These are phyloP conservation scores for Chiroxiphia lanceolata DNA, from an alignment of 2,797 vertebrate species.

Conservation along the genomic window DNA sequence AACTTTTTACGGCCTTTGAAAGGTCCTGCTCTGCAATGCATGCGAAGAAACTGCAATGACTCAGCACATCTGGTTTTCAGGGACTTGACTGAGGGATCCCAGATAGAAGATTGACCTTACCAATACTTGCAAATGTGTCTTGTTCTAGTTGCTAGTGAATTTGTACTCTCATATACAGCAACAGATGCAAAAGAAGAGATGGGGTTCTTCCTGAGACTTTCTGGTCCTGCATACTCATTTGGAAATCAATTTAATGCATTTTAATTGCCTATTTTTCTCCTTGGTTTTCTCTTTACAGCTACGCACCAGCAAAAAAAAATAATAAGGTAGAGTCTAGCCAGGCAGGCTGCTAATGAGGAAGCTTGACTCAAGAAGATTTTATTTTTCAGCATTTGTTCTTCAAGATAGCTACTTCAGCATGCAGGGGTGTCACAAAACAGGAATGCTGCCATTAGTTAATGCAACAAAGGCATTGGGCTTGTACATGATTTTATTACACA, in stretches of 20 bases:
- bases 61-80: background rate
- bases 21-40: background rate
- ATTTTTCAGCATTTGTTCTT: conserved; percentile 44
- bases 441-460: background rate
- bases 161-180: background rate
- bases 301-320: conserved; percentile 45
- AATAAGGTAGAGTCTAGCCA: conserved; percentile 55
- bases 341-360: conserved; percentile 48
- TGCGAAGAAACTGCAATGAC: background rate
- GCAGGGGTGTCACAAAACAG: conserved; percentile 1
- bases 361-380: conserved; percentile 39
- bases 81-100: background rate
- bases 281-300: conserved; percentile 37
- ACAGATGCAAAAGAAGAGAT: conserved; percentile 16
- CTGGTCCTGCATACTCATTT: conserved; percentile 28
- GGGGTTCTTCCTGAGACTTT: conserved; percentile 31
- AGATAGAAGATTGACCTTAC: background rate
- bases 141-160: background rate
- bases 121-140: background rate
- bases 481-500: background rate
- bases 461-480: background rate
- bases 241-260: conserved; percentile 46
- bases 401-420: conserved; percentile 8
- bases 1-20: background rate
- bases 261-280: conserved; percentile 63